Evolutionary conservation across 2,797 vertebrate species (phyloP).

Genomic region (Leucoraja ocellata): DNA sequence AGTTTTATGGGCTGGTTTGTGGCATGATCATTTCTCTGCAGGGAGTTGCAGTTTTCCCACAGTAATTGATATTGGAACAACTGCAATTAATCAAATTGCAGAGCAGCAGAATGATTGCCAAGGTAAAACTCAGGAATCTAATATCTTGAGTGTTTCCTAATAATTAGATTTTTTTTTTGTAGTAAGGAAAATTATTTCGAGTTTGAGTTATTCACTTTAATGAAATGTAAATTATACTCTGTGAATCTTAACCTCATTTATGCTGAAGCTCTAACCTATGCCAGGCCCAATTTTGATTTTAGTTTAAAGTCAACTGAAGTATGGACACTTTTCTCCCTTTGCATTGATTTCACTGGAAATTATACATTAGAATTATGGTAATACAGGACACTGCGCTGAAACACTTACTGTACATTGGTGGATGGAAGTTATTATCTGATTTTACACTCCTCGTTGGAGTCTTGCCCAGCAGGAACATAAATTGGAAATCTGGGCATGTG

Average conservation of each 20-base stretch:
- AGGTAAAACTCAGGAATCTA: conserved; percentile 21
- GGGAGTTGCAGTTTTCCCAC: neutral
- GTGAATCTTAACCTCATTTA: conserved; percentile 10
- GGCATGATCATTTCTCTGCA: conserved; percentile 27
- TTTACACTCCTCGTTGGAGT: neutral
- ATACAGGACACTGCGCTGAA: neutral
- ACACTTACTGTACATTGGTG: neutral
- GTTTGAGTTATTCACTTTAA: conserved; percentile 3
- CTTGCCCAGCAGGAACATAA: neutral
- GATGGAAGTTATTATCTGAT: neutral
- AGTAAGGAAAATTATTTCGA: neutral
- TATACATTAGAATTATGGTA: neutral
- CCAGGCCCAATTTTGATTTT: neutral
- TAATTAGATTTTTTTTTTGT: conserved; percentile 1
- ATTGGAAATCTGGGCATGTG: conserved; percentile 30
- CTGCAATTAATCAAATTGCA: conserved; percentile 33
- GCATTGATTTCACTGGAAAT: neutral
- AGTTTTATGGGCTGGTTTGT: neutral
- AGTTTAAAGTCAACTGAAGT: neutral
- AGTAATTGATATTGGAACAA: conserved; percentile 33
- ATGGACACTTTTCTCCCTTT: neutral
- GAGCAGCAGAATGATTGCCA: neutral
- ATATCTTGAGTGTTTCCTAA: conserved; percentile 26
- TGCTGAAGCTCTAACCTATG: neutral
- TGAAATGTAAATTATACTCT: conserved; percentile 3